These are phyloP conservation scores for Misgurnus anguillicaudatus DNA, from an alignment of 2,113 vertebrate genomes.

Conservation along the genomic window DNA sequence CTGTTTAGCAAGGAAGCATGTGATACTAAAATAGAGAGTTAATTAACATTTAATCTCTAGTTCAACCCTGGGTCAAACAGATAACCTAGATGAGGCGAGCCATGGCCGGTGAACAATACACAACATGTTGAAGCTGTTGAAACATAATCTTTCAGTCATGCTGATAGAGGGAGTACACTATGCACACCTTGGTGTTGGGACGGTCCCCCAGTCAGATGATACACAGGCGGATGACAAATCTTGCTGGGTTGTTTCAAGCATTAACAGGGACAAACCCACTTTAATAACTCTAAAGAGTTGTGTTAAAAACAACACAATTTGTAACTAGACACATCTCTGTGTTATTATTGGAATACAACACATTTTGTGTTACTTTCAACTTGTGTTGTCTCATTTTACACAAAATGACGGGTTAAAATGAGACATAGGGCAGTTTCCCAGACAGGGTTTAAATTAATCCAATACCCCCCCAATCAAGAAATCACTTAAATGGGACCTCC, in stretches of 20 bases:
- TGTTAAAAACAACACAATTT: too few relatives aligned
- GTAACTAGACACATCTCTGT: too few relatives aligned
- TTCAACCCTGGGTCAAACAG: constrained; percentile 11
- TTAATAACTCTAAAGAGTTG: too few relatives aligned
- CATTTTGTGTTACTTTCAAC: too few relatives aligned
- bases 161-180: neutral
- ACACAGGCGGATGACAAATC: neutral
- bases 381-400: too few relatives aligned
- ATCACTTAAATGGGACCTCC: too few relatives aligned
- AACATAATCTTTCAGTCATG: neutral
- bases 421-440: too few relatives aligned
- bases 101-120: neutral
- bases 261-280: too few relatives aligned
- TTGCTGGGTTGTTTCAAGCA: neutral
- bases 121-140: constrained; percentile 9
- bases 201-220: neutral
- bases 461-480: too few relatives aligned
- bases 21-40: constrained; percentile 16
- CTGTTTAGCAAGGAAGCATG: neutral
- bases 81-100: neutral
- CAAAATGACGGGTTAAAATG: too few relatives aligned
- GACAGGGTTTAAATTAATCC: too few relatives aligned
- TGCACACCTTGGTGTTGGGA: neutral
- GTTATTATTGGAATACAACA: too few relatives aligned
- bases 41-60: constrained; percentile 31